Percentiles rank a stretch among this genome's conserved stretches.
These are phyloP conservation scores for Aspidiotus rigidus DNA, from an alignment of 2,888 invertebrate genomes.

Conservation along the genomic window DNA sequence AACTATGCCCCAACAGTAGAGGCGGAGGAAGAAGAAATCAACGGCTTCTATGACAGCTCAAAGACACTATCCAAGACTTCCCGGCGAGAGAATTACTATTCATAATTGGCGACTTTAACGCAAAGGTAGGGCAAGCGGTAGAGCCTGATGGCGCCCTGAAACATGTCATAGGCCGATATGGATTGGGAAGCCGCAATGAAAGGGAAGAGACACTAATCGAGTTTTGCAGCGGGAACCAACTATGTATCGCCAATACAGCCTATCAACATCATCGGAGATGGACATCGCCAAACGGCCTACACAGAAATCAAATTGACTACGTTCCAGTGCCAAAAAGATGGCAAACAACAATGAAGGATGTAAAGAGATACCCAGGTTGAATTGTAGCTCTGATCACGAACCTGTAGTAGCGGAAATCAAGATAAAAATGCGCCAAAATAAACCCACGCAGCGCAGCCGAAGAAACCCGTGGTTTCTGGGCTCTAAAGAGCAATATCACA, in stretches of 20 bases:
- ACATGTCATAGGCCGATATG: not conserved
- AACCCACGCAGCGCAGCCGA: not conserved
- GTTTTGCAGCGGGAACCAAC: not conserved
- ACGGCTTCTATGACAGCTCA: not conserved
- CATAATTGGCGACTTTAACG: conserved; percentile 6
- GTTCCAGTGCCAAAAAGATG: no score
- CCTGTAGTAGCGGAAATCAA: not conserved
- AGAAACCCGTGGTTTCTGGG: not conserved
- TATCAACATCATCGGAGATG: not conserved
- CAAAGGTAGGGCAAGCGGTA: not conserved
- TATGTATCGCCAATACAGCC: not conserved
- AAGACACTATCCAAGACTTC: conserved; percentile 5
- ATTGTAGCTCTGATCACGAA: not conserved
- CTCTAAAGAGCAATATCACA: not conserved
- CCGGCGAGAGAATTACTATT: not conserved
- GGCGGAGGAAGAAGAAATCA: not conserved
- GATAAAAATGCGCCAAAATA: no score
- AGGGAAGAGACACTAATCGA: not conserved
- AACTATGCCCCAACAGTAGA: not conserved
- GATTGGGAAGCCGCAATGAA: not conserved
- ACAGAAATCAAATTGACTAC: no score
- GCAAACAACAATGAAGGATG: not conserved
- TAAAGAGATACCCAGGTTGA: not conserved
- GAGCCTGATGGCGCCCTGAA: not conserved
- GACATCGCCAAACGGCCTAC: no score